Evolutionary conservation across 2,113 vertebrate genomes (phyloP).

Genomic region (Pituophis catenifer): DNA sequence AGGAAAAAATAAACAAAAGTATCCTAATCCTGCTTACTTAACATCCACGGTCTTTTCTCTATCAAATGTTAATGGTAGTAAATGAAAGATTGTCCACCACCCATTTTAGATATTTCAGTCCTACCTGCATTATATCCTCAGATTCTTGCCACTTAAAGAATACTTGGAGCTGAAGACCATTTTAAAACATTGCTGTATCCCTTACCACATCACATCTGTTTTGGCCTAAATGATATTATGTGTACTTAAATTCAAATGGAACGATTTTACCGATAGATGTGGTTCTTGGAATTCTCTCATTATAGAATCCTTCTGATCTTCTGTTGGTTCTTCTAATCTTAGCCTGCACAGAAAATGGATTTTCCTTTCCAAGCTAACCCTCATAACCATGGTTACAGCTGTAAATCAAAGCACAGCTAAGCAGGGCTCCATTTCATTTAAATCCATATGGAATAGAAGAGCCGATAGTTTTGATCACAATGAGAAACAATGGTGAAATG

Average conservation of each 20-base stretch:
- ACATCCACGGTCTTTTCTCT: neutral
- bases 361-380: neutral
- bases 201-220: neutral
- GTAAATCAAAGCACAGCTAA: constrained; percentile 7
- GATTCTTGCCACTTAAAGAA: neutral
- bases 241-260: neutral
- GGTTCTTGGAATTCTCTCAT: neutral
- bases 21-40: neutral
- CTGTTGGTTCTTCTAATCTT: neutral
- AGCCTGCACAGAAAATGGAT: neutral
- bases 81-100: neutral
- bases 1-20: neutral
- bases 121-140: neutral
- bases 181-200: neutral
- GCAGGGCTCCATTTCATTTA: neutral
- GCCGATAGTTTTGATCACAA: neutral
- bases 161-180: neutral
- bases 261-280: neutral
- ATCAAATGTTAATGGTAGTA: neutral
- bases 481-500: neutral
- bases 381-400: neutral
- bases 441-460: neutral
- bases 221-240: neutral
- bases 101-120: neutral
- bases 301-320: neutral